Evolutionary conservation across 1,140 invertebrate genomes (phyloP).

Genomic region (Acromyrmex heyeri): DNA sequence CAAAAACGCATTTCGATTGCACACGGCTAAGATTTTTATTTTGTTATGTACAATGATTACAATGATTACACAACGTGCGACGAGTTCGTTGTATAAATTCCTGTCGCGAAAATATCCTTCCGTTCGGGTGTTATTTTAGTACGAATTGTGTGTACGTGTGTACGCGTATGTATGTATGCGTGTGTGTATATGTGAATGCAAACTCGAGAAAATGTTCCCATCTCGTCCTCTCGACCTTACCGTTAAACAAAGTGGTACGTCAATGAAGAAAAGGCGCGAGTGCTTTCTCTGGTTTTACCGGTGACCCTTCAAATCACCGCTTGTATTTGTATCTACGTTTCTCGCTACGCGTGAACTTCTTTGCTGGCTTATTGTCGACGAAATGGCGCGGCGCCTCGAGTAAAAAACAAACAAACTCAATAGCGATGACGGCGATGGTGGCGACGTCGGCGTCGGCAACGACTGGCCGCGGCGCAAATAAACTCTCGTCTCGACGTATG

Average conservation of each 20-base stretch:
- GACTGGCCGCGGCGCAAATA: slow-evolving; percentile 74
- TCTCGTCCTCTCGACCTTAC: slow-evolving; percentile 10
- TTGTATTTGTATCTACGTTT: background rate
- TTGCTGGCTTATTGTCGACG: slow-evolving; percentile 27
- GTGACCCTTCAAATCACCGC: background rate
- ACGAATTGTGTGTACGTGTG: background rate
- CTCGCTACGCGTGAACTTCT: slow-evolving; percentile 15
- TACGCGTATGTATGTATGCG: background rate
- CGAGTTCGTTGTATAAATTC: slow-evolving; percentile 14
- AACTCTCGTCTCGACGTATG: slow-evolving; percentile 70
- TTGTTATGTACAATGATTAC: slow-evolving; percentile 23
- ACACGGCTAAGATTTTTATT: background rate
- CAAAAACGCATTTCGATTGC: background rate
- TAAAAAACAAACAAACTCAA: slow-evolving; percentile 55
- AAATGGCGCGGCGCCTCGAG: background rate
- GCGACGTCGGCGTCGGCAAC: slow-evolving; percentile 23
- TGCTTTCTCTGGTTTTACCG: slow-evolving; percentile 40
- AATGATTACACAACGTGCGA: slow-evolving; percentile 1
- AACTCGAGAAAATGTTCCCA: slow-evolving; percentile 25
- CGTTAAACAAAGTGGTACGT: slow-evolving; percentile 4
- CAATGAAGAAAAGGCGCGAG: slow-evolving; percentile 70
- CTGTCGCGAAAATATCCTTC: slow-evolving; percentile 8
- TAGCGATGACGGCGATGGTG: background rate
- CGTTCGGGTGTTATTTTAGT: slow-evolving; percentile 44
- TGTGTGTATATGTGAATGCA: background rate